Conservation (phyloP, 2,888 invertebrate species). For the Eubasilissa splendida region DNA sequence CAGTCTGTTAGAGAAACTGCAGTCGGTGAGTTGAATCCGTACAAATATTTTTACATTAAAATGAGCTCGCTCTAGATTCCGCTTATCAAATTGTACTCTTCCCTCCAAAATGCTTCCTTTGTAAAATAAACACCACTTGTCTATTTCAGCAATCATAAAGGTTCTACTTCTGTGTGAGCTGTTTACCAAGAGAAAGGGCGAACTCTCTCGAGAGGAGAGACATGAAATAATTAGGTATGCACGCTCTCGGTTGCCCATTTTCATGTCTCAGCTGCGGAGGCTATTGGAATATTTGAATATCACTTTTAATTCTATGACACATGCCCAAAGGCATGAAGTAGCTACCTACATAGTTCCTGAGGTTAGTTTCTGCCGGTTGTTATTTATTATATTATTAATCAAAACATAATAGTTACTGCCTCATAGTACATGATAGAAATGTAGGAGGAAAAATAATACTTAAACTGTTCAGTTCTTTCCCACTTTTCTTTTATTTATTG, state of each 20-base stretch:
- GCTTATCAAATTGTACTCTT: too few relatives aligned
- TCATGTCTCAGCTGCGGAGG: slow-evolving; percentile 75
- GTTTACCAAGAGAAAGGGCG: slow-evolving; percentile 76
- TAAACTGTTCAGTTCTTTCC: background rate
- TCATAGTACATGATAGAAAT: background rate
- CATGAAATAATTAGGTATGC: slow-evolving; percentile 79
- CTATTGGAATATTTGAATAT: slow-evolving; percentile 74
- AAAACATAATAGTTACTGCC: background rate
- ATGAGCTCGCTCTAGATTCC: too few relatives aligned
- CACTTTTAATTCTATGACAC: slow-evolving; percentile 73
- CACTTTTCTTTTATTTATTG: background rate
- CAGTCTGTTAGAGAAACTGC: slow-evolving; percentile 76
- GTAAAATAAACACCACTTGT: background rate
- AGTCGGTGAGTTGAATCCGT: slow-evolving; percentile 67
- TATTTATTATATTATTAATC: background rate
- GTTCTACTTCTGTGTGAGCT: slow-evolving; percentile 77
- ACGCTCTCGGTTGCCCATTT: slow-evolving; percentile 77
- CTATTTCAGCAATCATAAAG: slow-evolving; percentile 68
- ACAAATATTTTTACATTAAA: background rate
- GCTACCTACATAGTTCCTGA: slow-evolving; percentile 79
- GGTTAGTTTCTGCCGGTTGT: slow-evolving; percentile 64
- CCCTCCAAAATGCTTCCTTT: too few relatives aligned
- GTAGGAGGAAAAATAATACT: background rate
- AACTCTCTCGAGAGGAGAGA: slow-evolving; percentile 75
- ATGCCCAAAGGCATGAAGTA: slow-evolving; percentile 74